phyloP scores from a whole-genome alignment of 1,140 invertebrate genomes.

The Papilio polytes region DNA sequence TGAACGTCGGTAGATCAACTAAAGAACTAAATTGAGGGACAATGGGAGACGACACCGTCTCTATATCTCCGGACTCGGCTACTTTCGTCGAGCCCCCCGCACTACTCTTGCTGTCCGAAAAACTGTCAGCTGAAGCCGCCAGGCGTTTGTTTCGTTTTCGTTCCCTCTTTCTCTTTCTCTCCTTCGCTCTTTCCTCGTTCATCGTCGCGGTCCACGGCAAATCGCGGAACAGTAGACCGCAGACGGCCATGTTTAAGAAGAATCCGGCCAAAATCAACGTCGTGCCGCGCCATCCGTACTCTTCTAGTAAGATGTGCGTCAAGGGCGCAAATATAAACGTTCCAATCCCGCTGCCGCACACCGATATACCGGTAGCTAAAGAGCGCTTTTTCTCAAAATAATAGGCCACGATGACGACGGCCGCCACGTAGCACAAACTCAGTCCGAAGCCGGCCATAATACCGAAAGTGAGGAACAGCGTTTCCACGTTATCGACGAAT shows the following conservation, averaged over 20 bases:
- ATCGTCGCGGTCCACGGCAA: slow-evolving; percentile 90
- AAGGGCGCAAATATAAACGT: slow-evolving; percentile 96
- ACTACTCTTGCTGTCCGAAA: slow-evolving; percentile 88
- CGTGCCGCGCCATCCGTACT: slow-evolving; percentile 94
- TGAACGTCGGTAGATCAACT: slow-evolving; percentile 92
- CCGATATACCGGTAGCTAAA: slow-evolving; percentile 96
- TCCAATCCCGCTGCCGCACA: slow-evolving; percentile 95
- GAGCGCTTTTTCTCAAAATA: slow-evolving; percentile 97
- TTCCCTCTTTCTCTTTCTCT: slow-evolving; percentile 85
- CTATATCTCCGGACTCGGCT: slow-evolving; percentile 74
- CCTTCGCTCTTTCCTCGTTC: slow-evolving; percentile 85
- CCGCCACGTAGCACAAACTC: slow-evolving; percentile 94
- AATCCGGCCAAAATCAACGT: slow-evolving; percentile 92
- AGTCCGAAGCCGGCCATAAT: slow-evolving; percentile 94
- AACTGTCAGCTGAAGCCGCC: slow-evolving; percentile 87
- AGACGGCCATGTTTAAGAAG: slow-evolving; percentile 94
- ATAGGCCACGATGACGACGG: slow-evolving; percentile 97
- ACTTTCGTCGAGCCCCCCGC: slow-evolving; percentile 83
- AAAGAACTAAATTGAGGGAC: slow-evolving; percentile 89
- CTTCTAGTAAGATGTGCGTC: slow-evolving; percentile 89
- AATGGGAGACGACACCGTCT: slow-evolving; percentile 62
- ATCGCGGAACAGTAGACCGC: slow-evolving; percentile 93
- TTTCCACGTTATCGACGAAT: slow-evolving; percentile 89
- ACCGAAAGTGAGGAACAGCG: slow-evolving; percentile 93
- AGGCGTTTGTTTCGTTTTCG: slow-evolving; percentile 85